Conservation (phyloP, 2,888 invertebrate species). For the Chloromyia formosa region DNA sequence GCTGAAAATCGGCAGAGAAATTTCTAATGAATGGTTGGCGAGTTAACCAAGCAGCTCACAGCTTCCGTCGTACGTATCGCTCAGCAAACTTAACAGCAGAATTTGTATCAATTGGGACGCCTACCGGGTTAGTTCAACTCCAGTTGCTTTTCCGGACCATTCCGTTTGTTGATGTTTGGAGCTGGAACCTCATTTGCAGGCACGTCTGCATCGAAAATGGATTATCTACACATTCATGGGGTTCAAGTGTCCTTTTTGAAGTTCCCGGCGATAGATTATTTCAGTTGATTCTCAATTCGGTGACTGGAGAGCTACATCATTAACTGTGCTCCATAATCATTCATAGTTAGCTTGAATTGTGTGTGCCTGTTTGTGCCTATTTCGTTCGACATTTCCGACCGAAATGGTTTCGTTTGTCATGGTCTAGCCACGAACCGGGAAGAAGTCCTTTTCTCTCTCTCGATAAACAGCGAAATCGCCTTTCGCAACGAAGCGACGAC, state of each 20-base stretch:
- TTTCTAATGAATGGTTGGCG: background rate
- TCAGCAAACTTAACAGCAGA: too few species aligned
- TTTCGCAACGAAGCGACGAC: background rate
- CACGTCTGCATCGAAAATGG: background rate
- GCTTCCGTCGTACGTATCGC: too few species aligned
- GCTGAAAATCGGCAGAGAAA: background rate
- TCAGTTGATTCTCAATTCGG: background rate
- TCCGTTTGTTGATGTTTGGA: too few species aligned
- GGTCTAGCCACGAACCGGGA: background rate
- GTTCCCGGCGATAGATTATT: background rate
- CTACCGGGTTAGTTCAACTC: too few species aligned
- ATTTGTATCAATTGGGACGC: too few species aligned
- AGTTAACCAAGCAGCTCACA: too few species aligned
- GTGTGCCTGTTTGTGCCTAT: too few species aligned
- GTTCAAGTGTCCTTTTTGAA: background rate
- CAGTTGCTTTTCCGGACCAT: too few species aligned
- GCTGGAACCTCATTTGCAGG: too few species aligned
- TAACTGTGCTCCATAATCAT: slow-evolving; percentile 25
- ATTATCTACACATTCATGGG: background rate
- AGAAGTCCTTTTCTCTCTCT: background rate
- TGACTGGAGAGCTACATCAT: background rate
- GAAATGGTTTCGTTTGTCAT: background rate
- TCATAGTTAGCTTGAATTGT: slow-evolving; percentile 7
- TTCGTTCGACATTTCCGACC: background rate
- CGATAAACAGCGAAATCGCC: background rate